A percentile compares a stretch with the other conserved stretches of the same genome.
Evolutionary conservation across 2,113 vertebrate species (phyloP).

Genomic region (Lipophrys pholis): DNA sequence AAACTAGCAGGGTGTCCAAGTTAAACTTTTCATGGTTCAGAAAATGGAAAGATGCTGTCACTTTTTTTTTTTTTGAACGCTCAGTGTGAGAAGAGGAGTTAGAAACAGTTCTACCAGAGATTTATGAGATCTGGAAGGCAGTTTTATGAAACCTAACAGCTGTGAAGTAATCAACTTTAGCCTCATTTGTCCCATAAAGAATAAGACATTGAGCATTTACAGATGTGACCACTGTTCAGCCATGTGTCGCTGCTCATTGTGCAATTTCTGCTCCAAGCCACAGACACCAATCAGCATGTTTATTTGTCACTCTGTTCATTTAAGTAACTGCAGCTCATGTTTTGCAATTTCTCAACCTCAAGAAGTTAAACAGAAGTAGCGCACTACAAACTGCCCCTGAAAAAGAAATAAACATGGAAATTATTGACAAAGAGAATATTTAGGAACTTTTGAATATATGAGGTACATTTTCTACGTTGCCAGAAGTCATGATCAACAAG

Average conservation of each 20-base stretch:
- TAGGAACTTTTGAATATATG: not conserved
- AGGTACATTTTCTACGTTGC: no score
- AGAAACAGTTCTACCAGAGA: not conserved
- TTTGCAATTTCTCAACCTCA: no score
- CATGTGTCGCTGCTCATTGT: not conserved
- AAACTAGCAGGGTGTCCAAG: not conserved
- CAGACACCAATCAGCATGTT: not conserved
- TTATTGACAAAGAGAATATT: not conserved
- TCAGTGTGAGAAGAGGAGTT: not conserved
- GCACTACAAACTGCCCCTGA: not conserved
- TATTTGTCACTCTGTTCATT: not conserved
- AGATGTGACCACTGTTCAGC: slow-evolving; percentile 14
- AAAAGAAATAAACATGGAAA: not conserved
- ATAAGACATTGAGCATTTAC: slow-evolving; percentile 9
- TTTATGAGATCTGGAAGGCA: slow-evolving; percentile 16
- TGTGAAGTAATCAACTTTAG: slow-evolving; percentile 22
- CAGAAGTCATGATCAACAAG: no score
- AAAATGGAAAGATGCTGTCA: no score
- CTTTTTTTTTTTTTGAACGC: no score
- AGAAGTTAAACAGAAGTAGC: not conserved
- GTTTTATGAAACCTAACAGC: slow-evolving; percentile 19
- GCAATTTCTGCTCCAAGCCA: not conserved
- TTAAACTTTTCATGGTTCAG: not conserved
- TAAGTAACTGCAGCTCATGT: not conserved
- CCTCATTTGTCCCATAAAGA: not conserved